These are phyloP conservation scores for Phaedon cochleariae DNA, from an alignment of 2,888 invertebrate genomes.

Conservation along the genomic window DNA sequence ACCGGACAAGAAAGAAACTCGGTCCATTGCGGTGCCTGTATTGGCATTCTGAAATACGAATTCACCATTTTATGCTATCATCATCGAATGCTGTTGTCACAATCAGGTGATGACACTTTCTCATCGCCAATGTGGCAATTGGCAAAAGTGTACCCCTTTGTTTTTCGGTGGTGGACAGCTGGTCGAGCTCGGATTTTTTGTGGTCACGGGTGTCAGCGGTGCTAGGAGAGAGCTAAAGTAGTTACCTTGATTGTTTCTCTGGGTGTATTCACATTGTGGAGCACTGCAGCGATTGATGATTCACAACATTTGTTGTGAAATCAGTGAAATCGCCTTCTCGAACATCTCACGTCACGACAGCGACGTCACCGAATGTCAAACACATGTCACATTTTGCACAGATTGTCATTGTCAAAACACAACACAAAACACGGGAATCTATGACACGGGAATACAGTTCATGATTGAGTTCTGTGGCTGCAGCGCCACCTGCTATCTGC, in stretches of 20 bases:
- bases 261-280: slow-evolving; percentile 61
- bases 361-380: slow-evolving; percentile 37
- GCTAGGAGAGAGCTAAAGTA: slow-evolving; percentile 37
- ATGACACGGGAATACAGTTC: too few species aligned
- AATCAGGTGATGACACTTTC: slow-evolving; percentile 58
- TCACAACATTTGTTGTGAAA: slow-evolving; percentile 61
- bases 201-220: too few species aligned
- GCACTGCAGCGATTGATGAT: slow-evolving; percentile 52
- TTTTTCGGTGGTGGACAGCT: background rate
- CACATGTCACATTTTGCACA: too few species aligned
- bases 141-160: too few species aligned
- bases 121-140: slow-evolving; percentile 54
- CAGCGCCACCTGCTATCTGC: too few species aligned
- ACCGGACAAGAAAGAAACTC: slow-evolving; percentile 97
- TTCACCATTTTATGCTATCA: slow-evolving; percentile 46
- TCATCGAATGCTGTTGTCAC: slow-evolving; percentile 52
- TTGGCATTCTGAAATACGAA: slow-evolving; percentile 80
- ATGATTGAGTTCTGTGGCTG: too few species aligned
- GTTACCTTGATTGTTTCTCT: slow-evolving; percentile 58
- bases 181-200: background rate
- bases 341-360: slow-evolving; percentile 35
- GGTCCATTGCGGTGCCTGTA: slow-evolving; percentile 97
- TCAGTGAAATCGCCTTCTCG: slow-evolving; percentile 34
- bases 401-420: too few species aligned
- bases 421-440: too few species aligned